Base-by-base conservation (phyloP, 1,140 invertebrate species). In the Palaemon carinicauda region DNA sequence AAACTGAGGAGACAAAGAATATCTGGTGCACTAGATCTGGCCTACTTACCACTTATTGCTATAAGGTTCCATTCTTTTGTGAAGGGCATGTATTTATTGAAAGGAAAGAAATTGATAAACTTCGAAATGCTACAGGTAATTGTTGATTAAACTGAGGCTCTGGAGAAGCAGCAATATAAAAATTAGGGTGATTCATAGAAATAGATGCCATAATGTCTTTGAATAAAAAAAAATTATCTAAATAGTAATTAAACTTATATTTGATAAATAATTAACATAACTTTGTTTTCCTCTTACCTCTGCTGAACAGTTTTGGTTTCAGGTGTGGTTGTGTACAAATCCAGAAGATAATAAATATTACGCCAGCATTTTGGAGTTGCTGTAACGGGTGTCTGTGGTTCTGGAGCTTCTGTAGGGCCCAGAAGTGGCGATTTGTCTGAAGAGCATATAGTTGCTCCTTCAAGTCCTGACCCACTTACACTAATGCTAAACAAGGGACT, bases 271-370 rank as follows among this genome's bases (percentile, higher is more conserved):
- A 17, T 77, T 77, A 21, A 15, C 19, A 10, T 10, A 29, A 19
- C n/a, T 3, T 21, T 65, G 21, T 21, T 1, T n/a, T 27, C 14
- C 31, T 17, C 74, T 71, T 41, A 88, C 87, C 87, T 88, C 31
- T 88, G 87, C 60, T 88, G 87, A 31, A 98, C 95, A 0, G 97
- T 98, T 91, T 98, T 98, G 0, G 96, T 96, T 90, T 98, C 97
- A 0, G 97, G 97, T 94, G 97, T 96, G 21, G 96, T 97, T 3
- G 97, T 96, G 91, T 99, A 98, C 27, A 98, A 92, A 90, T 98
- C 97, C 52, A 99, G 92, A 21, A 99, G 93, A 91, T 97, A 95
- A 91, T 97, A 98, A 88, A 99, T 95, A 9, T 96, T 98, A 91
- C 96, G 95, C 97, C 97, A 99, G 90, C 97, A 99, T 89, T 95